A percentile compares a stretch with the other conserved stretches of the same genome.
These are phyloP conservation scores for Fratercula arctica DNA, from an alignment of 2,797 vertebrate species.

Conservation along the genomic window DNA sequence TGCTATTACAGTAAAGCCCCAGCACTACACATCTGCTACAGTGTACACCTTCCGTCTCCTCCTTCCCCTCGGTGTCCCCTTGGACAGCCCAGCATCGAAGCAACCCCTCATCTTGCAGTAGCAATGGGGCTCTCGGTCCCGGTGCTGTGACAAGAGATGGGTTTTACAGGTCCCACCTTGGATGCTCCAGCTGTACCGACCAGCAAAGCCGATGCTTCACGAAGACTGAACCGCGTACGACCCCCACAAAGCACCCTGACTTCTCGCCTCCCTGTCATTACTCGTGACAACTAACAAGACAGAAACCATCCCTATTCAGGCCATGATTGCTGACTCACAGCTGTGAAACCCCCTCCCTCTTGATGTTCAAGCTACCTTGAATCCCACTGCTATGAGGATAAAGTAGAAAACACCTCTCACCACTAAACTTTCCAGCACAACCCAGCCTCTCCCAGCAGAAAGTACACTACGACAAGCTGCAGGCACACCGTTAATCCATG, in stretches of 20 bases:
- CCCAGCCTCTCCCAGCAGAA: neutral
- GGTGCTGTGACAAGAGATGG: neutral
- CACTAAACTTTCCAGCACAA: neutral
- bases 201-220: neutral
- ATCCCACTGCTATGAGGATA: neutral
- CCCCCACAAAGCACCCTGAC: neutral
- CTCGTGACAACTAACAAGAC: neutral
- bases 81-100: neutral
- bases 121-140: neutral
- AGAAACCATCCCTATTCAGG: neutral
- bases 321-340: neutral
- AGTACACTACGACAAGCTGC: accelerated
- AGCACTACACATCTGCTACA: neutral
- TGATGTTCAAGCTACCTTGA: neutral
- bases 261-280: neutral
- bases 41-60: neutral
- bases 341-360: neutral
- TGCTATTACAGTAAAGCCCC: neutral
- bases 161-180: neutral
- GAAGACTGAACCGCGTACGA: accelerated
- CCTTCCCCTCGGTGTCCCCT: neutral
- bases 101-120: too few species aligned
- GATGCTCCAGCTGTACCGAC: neutral
- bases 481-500: neutral
- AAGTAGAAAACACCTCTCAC: neutral